Evolutionary conservation across 2,888 invertebrate species (phyloP).

Genomic region (Caenorhabditis sp.): DNA sequence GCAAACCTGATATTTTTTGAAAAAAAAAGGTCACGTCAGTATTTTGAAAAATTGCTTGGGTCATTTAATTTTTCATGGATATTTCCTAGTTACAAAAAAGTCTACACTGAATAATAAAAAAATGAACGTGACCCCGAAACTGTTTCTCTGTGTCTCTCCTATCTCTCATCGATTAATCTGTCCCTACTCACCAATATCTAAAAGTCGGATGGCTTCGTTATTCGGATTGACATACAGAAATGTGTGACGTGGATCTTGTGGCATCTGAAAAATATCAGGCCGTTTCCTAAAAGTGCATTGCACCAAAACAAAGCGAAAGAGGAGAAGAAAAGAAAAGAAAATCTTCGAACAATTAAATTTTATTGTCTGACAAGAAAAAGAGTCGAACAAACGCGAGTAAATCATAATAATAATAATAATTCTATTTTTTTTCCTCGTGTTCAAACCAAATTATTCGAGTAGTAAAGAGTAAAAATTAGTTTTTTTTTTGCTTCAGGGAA

Average conservation of each 20-base stretch:
- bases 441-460: slow-evolving; percentile 2
- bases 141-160: not conserved
- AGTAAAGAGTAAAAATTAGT: not conserved
- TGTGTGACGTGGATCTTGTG: slow-evolving; percentile 31
- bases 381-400: slow-evolving; percentile 7
- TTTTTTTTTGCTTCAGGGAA: too few relatives aligned
- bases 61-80: too few relatives aligned
- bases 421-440: slow-evolving; percentile 6
- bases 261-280: slow-evolving; percentile 14
- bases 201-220: slow-evolving; percentile 30
- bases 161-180: not conserved
- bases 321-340: slow-evolving; percentile 7
- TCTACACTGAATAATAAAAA: too few relatives aligned
- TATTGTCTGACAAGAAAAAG: slow-evolving; percentile 37
- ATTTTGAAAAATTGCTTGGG: too few relatives aligned
- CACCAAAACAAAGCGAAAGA: not conserved
- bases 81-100: too few relatives aligned
- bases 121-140: not conserved
- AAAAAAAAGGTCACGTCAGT: too few relatives aligned
- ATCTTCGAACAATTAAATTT: slow-evolving; percentile 19
- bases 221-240: slow-evolving; percentile 33
- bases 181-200: slow-evolving; percentile 35
- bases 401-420: too few relatives aligned
- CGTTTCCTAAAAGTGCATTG: too few relatives aligned
- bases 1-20: too few relatives aligned